Conservation (phyloP, 1,140 invertebrate species). For the Hestina assimilis region DNA sequence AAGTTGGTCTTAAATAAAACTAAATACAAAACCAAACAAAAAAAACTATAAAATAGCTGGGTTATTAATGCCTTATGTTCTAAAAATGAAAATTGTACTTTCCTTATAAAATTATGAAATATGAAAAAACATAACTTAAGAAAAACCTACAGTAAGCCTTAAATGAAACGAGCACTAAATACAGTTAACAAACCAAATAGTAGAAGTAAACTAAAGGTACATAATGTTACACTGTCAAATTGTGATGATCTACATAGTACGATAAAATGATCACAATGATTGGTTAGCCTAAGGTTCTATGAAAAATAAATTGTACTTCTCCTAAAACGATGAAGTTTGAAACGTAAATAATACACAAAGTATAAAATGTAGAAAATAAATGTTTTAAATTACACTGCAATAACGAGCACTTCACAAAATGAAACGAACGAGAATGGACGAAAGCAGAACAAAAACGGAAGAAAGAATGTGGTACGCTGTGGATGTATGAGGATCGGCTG, state of each 20-base stretch:
- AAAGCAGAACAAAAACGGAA: constrained; percentile 39
- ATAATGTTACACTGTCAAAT: not conserved
- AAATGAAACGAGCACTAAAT: constrained; percentile 14
- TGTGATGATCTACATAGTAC: not conserved
- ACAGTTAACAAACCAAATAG: constrained; percentile 22
- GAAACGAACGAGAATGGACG: constrained; percentile 34
- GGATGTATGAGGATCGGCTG: constrained; percentile 54
- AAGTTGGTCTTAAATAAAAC: constrained; percentile 5
- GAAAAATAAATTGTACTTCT: not conserved
- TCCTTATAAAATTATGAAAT: not conserved
- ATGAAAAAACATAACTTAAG: not conserved
- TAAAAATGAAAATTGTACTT: not conserved
- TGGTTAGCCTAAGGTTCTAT: constrained; percentile 2
- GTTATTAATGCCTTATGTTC: not conserved
- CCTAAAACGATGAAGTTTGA: constrained; percentile 5
- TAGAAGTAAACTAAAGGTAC: constrained; percentile 1
- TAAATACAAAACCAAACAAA: constrained; percentile 16
- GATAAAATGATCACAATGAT: constrained; percentile 16
- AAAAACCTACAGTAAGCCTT: not conserved
- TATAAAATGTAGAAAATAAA: constrained; percentile 3
- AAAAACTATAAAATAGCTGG: constrained; percentile 12
- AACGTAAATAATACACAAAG: constrained; percentile 5
- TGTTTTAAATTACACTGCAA: constrained; percentile 16
- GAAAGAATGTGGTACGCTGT: constrained; percentile 41
- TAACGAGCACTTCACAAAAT: constrained; percentile 42